Evolutionary conservation across 2,113 vertebrate genomes (phyloP).

Genomic region (Bostrychus sinensis): DNA sequence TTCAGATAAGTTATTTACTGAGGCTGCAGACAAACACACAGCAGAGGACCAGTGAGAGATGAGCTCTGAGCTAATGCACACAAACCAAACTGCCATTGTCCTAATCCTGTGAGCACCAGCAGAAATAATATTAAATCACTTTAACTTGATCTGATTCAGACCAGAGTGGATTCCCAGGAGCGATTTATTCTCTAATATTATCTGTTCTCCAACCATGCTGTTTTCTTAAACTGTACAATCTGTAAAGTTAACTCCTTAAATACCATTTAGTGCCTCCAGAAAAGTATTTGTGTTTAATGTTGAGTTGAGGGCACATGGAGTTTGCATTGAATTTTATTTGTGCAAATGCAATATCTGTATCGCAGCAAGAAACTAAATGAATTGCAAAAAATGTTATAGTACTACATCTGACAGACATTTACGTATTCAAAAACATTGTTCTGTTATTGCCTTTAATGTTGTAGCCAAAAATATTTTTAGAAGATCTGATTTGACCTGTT

Average conservation of each 20-base stretch:
- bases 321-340: too few species aligned
- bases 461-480: too few species aligned
- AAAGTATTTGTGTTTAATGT: not conserved
- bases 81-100: not conserved
- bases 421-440: too few species aligned
- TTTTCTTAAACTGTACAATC: not conserved
- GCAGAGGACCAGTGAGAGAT: not conserved
- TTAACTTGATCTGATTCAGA: not conserved
- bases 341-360: too few species aligned
- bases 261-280: not conserved
- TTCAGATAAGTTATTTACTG: too few species aligned
- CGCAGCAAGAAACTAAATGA: too few species aligned
- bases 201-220: slow-evolving; percentile 6
- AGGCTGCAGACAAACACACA: slow-evolving; percentile 8
- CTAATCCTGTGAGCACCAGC: not conserved
- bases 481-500: too few species aligned
- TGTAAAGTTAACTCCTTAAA: not conserved
- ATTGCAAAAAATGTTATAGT: too few species aligned
- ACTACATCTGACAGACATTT: too few species aligned
- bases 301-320: not conserved
- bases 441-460: too few species aligned
- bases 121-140: slow-evolving; percentile 15
- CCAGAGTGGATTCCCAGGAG: slow-evolving; percentile 18
- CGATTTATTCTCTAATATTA: slow-evolving; percentile 16
- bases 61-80: not conserved